Percentiles rank a stretch among this genome's conserved stretches.
Evolutionary conservation across 1,140 invertebrate species (phyloP).

Genomic region (Cheumatopsyche charites): DNA sequence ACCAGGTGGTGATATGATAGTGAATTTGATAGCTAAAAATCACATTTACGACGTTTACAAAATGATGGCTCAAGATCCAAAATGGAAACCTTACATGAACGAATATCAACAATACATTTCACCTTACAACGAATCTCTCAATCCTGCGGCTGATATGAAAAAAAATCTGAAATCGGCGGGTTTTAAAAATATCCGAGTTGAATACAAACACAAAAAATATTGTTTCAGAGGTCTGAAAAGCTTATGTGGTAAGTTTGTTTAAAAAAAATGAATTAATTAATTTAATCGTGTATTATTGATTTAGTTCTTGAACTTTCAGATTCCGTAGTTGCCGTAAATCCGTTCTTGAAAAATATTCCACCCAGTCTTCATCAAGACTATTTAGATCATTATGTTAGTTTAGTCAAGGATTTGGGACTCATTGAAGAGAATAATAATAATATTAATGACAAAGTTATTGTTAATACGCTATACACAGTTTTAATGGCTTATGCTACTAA

Average conservation of each 20-base stretch:
- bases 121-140: conserved; percentile 66
- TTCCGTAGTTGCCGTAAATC: conserved; percentile 74
- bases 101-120: conserved; percentile 70
- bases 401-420: conserved; percentile 60
- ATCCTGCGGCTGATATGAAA: conserved; percentile 68
- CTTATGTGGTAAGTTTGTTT: conserved; percentile 63
- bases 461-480: conserved; percentile 62
- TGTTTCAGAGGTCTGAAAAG: conserved; percentile 66
- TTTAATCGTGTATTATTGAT: not conserved
- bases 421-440: conserved; percentile 56
- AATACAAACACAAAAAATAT: conserved; percentile 67
- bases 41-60: conserved; percentile 75
- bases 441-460: conserved; percentile 51
- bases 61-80: conserved; percentile 61
- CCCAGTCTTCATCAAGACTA: conserved; percentile 68
- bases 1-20: conserved; percentile 69
- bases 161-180: conserved; percentile 68
- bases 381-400: conserved; percentile 63
- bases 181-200: conserved; percentile 70
- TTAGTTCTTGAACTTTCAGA: conserved; percentile 59
- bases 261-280: not conserved
- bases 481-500: conserved; percentile 61
- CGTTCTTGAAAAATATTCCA: conserved; percentile 73
- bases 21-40: conserved; percentile 74
- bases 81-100: conserved; percentile 72